Conservation (phyloP, 2,888 invertebrate species). For the Octonoba sinensis region DNA sequence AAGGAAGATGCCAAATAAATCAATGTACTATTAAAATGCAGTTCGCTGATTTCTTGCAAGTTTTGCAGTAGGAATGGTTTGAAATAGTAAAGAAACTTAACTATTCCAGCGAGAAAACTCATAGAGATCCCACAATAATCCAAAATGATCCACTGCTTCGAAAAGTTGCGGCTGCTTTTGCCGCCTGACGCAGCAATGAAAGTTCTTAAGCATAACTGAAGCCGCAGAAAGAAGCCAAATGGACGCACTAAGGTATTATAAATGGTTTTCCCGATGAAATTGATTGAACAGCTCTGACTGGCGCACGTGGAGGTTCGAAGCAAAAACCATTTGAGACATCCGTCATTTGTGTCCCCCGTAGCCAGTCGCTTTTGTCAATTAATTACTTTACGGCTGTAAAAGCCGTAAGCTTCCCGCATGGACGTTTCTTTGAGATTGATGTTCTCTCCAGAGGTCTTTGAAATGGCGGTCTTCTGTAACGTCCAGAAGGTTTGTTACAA, state of each 20-base stretch:
- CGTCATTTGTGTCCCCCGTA: slow-evolving; percentile 46
- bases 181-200: slow-evolving; percentile 1
- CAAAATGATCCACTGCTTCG: too few relatives aligned
- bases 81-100: too few relatives aligned
- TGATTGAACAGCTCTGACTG: slow-evolving; percentile 53
- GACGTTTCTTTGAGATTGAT: slow-evolving; percentile 47
- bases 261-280: slow-evolving; percentile 51
- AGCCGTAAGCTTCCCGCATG: slow-evolving; percentile 26
- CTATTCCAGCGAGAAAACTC: too few relatives aligned
- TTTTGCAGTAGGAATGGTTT: too few relatives aligned
- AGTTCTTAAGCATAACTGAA: slow-evolving; percentile 23
- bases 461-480: slow-evolving; percentile 29
- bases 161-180: not conserved
- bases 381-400: slow-evolving; percentile 56
- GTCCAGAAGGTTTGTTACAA: slow-evolving; percentile 15
- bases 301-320: slow-evolving; percentile 39
- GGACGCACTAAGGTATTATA: slow-evolving; percentile 42
- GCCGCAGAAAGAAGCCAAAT: slow-evolving; percentile 31
- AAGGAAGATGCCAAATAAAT: too few relatives aligned
- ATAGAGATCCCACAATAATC: too few relatives aligned
- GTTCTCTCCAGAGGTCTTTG: slow-evolving; percentile 36
- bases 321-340: slow-evolving; percentile 50
- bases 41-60: too few relatives aligned
- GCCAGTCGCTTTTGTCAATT: slow-evolving; percentile 44
- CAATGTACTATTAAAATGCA: too few relatives aligned